Percentiles rank a stretch among this genome's conserved stretches.
Conservation (phyloP, 2,888 invertebrate species). For the Noctua pronuba region DNA sequence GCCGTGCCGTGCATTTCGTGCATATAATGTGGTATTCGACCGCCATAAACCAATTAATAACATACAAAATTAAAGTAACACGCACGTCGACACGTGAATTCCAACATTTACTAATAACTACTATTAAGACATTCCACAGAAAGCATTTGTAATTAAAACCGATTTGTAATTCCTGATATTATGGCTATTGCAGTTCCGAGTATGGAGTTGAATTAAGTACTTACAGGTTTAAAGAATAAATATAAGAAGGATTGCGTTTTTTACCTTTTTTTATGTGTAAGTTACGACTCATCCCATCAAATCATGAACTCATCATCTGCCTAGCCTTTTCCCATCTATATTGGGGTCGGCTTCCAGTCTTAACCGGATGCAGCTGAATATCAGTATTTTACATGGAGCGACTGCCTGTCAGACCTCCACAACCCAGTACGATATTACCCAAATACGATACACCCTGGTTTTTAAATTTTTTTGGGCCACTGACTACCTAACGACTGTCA, state of each 20-base stretch:
- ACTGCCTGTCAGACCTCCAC: no score
- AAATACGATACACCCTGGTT: no score
- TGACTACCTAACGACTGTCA: no score
- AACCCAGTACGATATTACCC: no score
- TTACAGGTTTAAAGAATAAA: neutral
- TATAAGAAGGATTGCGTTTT: neutral
- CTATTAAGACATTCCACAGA: conserved; percentile 6
- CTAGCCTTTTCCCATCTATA: no score
- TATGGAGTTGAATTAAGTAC: neutral
- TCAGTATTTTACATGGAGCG: no score
- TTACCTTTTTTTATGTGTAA: neutral
- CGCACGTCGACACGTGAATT: conserved; percentile 21
- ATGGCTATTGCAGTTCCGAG: neutral
- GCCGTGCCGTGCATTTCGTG: neutral
- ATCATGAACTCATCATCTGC: no score
- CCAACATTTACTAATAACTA: conserved; percentile 1
- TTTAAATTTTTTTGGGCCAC: no score
- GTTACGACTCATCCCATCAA: neutral
- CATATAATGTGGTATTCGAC: neutral
- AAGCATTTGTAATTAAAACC: conserved; percentile 27
- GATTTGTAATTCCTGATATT: conserved; percentile 10
- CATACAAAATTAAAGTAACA: neutral
- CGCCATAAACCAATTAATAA: neutral
- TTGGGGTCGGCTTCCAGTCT: no score
- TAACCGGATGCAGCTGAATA: no score